Evolutionary conservation across 2,113 vertebrate species (phyloP).

Genomic region (Aegypius monachus): DNA sequence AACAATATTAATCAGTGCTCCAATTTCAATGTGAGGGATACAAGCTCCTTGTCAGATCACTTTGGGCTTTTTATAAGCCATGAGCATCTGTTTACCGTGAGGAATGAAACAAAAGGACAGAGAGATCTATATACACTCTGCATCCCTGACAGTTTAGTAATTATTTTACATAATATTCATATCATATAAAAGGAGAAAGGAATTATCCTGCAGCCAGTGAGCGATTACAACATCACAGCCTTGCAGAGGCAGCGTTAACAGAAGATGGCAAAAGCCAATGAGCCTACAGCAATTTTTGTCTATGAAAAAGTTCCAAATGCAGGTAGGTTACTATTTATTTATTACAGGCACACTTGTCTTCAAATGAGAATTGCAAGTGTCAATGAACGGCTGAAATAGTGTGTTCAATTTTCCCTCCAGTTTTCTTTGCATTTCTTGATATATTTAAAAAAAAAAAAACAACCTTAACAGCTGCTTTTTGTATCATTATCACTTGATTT

Average conservation of each 20-base stretch:
- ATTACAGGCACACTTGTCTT: background rate
- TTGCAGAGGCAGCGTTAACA: background rate
- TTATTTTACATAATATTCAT: conserved; percentile 52
- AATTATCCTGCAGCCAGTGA: conserved; percentile 19
- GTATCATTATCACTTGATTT: background rate
- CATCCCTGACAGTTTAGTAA: conserved; percentile 46
- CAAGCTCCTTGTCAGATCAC: conserved; percentile 18
- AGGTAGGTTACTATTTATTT: background rate
- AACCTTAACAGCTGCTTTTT: background rate
- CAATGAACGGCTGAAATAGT: background rate
- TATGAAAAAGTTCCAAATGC: background rate
- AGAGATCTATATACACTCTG: conserved; percentile 18
- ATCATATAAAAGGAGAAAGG: conserved; percentile 34
- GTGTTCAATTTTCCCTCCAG: background rate
- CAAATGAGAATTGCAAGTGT: background rate
- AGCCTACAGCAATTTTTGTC: conserved; percentile 4
- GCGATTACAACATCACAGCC: background rate
- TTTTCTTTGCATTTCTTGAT: background rate
- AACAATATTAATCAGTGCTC: conserved; percentile 63
- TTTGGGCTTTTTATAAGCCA: conserved; percentile 36
- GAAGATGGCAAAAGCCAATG: background rate
- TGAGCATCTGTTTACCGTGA: conserved; percentile 63
- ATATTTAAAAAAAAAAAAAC: background rate
- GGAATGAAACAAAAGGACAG: conserved; percentile 58
- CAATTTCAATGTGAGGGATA: conserved; percentile 18